These are phyloP conservation scores for Mythimna lalbum DNA, from an alignment of 2,888 invertebrate species.

Conservation along the genomic window DNA sequence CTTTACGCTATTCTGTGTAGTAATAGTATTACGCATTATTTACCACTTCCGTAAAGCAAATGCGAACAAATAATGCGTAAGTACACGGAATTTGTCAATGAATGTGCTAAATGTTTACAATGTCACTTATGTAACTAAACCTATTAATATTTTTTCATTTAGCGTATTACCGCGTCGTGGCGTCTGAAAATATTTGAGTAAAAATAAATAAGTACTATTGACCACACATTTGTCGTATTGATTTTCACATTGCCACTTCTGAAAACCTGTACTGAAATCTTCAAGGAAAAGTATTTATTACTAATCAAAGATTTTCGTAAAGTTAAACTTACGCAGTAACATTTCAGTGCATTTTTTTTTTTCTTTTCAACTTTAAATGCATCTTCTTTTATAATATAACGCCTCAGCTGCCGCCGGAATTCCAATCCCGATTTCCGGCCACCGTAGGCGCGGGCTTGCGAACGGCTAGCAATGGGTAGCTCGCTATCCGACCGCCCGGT, in stretches of 20 bases:
- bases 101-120: slow-evolving; percentile 35
- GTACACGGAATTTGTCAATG: slow-evolving; percentile 38
- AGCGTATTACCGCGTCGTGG: slow-evolving; percentile 10
- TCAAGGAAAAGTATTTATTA: not conserved
- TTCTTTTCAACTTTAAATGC: no score
- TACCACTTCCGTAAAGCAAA: slow-evolving; percentile 11
- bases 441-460: no score
- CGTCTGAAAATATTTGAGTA: slow-evolving; percentile 10
- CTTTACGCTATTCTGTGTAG: no score
- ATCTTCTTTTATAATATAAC: no score
- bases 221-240: not conserved
- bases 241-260: not conserved
- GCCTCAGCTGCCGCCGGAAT: no score
- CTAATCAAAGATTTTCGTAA: not conserved
- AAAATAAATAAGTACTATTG: slow-evolving; percentile 29
- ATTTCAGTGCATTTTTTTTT: no score
- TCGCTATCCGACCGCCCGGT: no score
- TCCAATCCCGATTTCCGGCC: no score
- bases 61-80: slow-evolving; percentile 28
- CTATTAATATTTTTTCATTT: slow-evolving; percentile 11
- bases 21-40: not conserved
- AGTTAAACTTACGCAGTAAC: no score
- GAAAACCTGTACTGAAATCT: not conserved
- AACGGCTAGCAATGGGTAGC: no score
- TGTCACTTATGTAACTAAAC: not conserved